These are phyloP conservation scores for Aurelia sp. DNA, from an alignment of 30 jellyfish, hydroid and myxozoan genomes.

Conservation along the genomic window DNA sequence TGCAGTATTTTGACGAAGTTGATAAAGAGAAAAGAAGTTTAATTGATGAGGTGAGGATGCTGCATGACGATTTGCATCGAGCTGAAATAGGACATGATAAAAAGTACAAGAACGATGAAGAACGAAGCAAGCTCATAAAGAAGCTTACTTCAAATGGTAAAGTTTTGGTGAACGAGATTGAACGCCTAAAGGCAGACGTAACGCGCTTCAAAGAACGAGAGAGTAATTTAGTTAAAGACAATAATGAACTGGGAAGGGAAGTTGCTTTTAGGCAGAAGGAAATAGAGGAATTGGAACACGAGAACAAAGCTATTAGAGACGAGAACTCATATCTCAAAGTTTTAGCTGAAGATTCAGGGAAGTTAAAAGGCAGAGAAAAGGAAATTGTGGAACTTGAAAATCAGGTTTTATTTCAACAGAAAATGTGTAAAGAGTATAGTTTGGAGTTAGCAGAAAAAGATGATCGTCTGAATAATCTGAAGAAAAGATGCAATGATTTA, in stretches of 20 bases:
- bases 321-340: constrained; percentile 81
- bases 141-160: constrained; percentile 89
- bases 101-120: constrained; percentile 61
- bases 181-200: constrained; percentile 74
- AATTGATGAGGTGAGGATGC: constrained; percentile 58
- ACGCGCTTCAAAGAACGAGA: constrained; percentile 38
- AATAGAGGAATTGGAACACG: constrained; percentile 74
- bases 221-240: constrained; percentile 45
- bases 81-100: constrained; percentile 51
- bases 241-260: constrained; percentile 59
- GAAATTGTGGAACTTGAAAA: constrained; percentile 66
- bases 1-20: constrained; percentile 88
- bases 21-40: constrained; percentile 74
- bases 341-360: constrained; percentile 67
- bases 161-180: constrained; percentile 77
- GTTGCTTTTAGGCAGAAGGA: constrained; percentile 28
- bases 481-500: constrained; percentile 29
- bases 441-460: constrained; percentile 71
- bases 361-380: constrained; percentile 46
- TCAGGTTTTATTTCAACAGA: constrained; percentile 72
- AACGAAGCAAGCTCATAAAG: constrained; percentile 80
- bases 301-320: constrained; percentile 57
- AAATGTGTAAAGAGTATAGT: constrained; percentile 76
- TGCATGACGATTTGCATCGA: constrained; percentile 61
- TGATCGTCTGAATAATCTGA: constrained; percentile 25